Base-by-base conservation (phyloP, 2,797 vertebrate genomes). In the Urocyon cinereoargenteus region DNA sequence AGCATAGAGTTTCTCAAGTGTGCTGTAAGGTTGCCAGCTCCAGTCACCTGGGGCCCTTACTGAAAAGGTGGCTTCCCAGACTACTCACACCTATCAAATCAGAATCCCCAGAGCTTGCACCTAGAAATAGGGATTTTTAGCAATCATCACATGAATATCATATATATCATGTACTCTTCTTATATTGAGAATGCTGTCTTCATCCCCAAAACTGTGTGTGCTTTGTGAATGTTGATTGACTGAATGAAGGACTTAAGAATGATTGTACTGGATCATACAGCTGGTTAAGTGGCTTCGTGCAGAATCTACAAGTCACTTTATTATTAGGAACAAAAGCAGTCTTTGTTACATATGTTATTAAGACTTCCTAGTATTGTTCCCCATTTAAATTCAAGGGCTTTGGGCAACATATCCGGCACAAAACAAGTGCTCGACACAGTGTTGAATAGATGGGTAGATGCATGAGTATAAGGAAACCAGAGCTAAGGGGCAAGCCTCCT, bases 401-500 rank as follows among this genome's bases (percentile, higher is more conserved):
- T 45, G 24, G 21, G 66, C 28, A 31, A 53, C 51, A 13, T 36
- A 11, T 36, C n/a, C 14, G 8, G 49, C 24, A 40, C 57, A 45
- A 16, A 87, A 31, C 22, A 79, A 49, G 70, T 24, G 21, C 59
- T 62, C 6, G 59, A 40, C 7, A 21, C 26, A 18, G 6, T 53
- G 57, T 40, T 89, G 84, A 75, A 16, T 53, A 59, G 59, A 55
- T 18, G 40, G 40, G 49, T 66, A 11, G 21, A 1, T 61, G 28
- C 55, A 5, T 0, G 9, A 9, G 31, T 36, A 15, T 3, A 24
- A 96, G 62, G 21, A 61, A 68, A 51, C 19, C n/a, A 53, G 62
- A 78, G 78, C 5, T 26, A 24, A n/a, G 3, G 34, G 24, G 31
- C 0, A 0, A 22, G 2, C 3, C 6, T 61, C 21, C 4, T 81